Conservation (phyloP, 2,797 vertebrate species). For the Sardinella longiceps region DNA sequence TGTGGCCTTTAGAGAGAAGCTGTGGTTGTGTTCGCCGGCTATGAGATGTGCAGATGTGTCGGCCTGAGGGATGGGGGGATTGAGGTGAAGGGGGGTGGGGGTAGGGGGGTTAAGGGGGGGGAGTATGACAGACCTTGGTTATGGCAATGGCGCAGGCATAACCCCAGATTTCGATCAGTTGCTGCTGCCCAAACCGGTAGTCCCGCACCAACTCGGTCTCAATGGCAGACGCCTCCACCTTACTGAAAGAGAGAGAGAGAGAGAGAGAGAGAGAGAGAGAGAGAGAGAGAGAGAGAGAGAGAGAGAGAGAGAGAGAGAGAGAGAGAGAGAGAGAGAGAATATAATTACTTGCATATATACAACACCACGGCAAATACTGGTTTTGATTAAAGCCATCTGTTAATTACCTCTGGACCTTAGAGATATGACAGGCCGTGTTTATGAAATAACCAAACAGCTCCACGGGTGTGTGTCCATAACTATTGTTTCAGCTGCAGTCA, state of each 20-base stretch:
- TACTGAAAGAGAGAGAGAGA: conserved; percentile 68
- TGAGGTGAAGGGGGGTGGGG: conserved; percentile 10
- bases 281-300: conserved; percentile 32
- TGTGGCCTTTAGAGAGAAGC: background rate
- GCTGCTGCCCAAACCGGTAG: conserved; percentile 90
- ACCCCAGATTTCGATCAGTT: conserved; percentile 93
- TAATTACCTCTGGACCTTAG: background rate
- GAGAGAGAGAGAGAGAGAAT: conserved; percentile 31
- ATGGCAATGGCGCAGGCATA: conserved; percentile 90
- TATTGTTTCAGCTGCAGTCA: conserved; percentile 2
- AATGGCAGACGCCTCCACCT: conserved; percentile 81
- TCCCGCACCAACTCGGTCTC: conserved; percentile 89
- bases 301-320: conserved; percentile 28
- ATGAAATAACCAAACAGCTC: background rate
- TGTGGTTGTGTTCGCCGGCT: background rate
- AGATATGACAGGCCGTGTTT: conserved; percentile 7
- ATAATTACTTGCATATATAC: background rate
- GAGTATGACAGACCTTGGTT: conserved; percentile 81
- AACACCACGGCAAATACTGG: background rate
- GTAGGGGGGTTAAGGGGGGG: too few species aligned
- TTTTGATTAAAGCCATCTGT: background rate
- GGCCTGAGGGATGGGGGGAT: background rate
- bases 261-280: conserved; percentile 28
- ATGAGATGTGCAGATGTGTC: conserved; percentile 4
- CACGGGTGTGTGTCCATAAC: background rate